Evolutionary conservation across 1,140 invertebrate species (phyloP).

Genomic region (Philotrypesis tridentata): DNA sequence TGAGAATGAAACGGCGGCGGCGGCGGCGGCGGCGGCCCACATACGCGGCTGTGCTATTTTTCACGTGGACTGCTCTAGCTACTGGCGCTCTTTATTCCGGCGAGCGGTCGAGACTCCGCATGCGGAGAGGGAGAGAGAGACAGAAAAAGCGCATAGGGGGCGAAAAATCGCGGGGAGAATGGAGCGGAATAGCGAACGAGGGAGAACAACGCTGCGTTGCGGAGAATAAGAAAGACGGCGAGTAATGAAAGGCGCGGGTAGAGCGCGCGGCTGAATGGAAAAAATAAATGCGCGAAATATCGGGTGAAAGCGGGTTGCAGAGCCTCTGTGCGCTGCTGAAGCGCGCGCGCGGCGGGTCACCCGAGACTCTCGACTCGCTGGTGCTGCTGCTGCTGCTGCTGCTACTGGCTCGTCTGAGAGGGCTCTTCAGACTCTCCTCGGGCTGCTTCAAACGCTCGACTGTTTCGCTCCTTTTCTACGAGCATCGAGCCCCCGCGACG

Average conservation of each 20-base stretch:
- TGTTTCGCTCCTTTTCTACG: conserved; percentile 2
- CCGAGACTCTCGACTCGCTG: conserved; percentile 53
- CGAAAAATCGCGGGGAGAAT: not conserved
- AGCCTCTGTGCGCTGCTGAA: not conserved
- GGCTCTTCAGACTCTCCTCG: conserved; percentile 44
- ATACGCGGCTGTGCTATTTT: no score
- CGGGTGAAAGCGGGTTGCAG: conserved; percentile 50
- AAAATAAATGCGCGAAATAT: conserved; percentile 53
- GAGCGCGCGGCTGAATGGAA: conserved; percentile 18
- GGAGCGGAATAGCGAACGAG: conserved; percentile 4
- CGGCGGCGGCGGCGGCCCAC: no score
- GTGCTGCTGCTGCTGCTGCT: not conserved
- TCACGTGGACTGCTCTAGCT: no score
- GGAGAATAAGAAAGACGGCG: not conserved
- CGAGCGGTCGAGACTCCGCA: not conserved
- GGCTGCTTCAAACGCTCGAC: conserved; percentile 37
- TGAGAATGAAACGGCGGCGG: no score
- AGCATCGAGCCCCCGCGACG: not conserved
- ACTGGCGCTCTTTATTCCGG: not conserved
- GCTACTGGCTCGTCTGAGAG: conserved; percentile 52
- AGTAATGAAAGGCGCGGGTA: conserved; percentile 12
- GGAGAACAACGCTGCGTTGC: not conserved
- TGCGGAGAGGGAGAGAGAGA: no score
- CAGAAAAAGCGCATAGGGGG: not conserved
- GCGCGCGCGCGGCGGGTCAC: no score